phyloP scores from a whole-genome alignment of 2,888 invertebrate genomes.

The Harpalus rufipes region DNA sequence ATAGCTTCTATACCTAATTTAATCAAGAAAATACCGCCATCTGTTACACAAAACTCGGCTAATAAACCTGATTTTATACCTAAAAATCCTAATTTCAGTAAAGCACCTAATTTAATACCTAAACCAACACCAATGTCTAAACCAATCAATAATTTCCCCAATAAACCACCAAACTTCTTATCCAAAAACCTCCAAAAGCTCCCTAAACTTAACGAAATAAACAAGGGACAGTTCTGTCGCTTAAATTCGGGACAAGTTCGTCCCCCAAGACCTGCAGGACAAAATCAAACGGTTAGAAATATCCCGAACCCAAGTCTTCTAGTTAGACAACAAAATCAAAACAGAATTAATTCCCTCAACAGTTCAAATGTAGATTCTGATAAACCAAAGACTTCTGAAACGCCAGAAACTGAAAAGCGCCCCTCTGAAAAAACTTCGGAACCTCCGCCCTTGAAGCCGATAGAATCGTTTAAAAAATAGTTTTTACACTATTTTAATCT shows the following conservation, averaged over 20 bases:
- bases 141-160: conserved; percentile 32
- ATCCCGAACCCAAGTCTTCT: conserved; percentile 83
- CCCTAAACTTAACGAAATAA: conserved; percentile 78
- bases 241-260: conserved; percentile 71
- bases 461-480: conserved; percentile 57
- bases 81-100: conserved; percentile 34
- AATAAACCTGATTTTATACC: conserved; percentile 30
- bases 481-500: conserved; percentile 36
- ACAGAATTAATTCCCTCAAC: conserved; percentile 72
- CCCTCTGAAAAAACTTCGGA: conserved; percentile 56
- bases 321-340: conserved; percentile 79
- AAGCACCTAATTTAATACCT: conserved; percentile 25
- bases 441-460: conserved; percentile 59
- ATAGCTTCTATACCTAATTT: conserved; percentile 48
- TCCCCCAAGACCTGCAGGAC: conserved; percentile 74
- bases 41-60: conserved; percentile 29
- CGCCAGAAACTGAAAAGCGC: conserved; percentile 48
- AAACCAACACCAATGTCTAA: conserved; percentile 40
- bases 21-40: conserved; percentile 55
- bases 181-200: conserved; percentile 72
- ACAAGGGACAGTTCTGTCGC: conserved; percentile 74
- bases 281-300: conserved; percentile 82
- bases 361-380: not conserved
- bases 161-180: conserved; percentile 54
- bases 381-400: conserved; percentile 41